A percentile compares a stretch with the other conserved stretches of the same genome.
These are phyloP conservation scores for Poeciliopsis infans DNA, from an alignment of 2,797 vertebrate genomes.

Conservation along the genomic window DNA sequence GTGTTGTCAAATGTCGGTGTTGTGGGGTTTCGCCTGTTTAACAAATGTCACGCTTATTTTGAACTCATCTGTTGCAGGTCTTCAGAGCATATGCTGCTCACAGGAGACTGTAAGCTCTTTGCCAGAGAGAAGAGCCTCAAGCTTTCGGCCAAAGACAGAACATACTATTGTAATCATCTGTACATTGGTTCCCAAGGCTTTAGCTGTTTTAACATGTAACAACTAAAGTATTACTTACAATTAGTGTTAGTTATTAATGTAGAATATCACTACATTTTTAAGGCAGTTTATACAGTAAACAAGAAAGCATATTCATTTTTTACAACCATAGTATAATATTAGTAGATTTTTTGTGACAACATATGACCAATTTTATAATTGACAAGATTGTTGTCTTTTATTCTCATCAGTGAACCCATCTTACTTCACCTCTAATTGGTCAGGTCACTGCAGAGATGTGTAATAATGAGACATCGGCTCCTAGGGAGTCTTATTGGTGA, in stretches of 20 bases:
- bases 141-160: slow-evolving; percentile 16
- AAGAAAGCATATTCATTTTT: not conserved
- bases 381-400: rapidly evolving
- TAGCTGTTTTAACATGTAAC: not conserved
- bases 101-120: slow-evolving; percentile 61
- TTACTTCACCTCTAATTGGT: not conserved
- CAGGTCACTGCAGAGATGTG: not conserved
- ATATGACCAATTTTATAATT: not conserved
- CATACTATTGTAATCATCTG: slow-evolving; percentile 39
- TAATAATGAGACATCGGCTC: not conserved
- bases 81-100: slow-evolving; percentile 58
- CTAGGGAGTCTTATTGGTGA: not conserved
- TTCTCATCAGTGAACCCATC: not conserved
- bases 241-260: not conserved
- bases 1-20: slow-evolving; percentile 75
- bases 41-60: slow-evolving; percentile 77
- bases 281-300: not conserved
- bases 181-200: not conserved
- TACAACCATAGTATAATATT: not conserved
- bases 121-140: slow-evolving; percentile 49
- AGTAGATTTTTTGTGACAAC: not conserved
- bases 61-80: slow-evolving; percentile 68
- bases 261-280: not conserved
- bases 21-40: slow-evolving; percentile 74
- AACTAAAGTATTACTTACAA: not conserved